These are phyloP conservation scores for Plebejus argus DNA, from an alignment of 2,888 invertebrate genomes.

Conservation along the genomic window DNA sequence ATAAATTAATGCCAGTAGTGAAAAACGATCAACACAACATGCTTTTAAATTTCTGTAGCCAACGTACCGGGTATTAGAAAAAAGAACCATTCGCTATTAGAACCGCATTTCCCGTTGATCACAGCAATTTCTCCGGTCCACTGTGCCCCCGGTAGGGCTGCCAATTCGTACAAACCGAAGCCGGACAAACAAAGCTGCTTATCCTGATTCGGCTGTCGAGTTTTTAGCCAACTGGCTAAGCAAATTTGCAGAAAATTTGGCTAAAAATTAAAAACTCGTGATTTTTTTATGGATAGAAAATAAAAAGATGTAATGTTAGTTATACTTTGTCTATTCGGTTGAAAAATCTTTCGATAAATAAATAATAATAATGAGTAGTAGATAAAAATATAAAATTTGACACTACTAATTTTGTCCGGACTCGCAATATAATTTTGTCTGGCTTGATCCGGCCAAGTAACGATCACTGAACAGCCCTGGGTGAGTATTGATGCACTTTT, in stretches of 20 bases:
- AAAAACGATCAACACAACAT: not conserved
- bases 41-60: slow-evolving; percentile 53
- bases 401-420: not conserved
- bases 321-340: too few species aligned
- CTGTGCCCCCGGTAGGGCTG: not conserved
- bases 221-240: too few species aligned
- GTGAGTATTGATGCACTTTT: slow-evolving; percentile 61
- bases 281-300: too few species aligned
- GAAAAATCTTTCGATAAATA: too few species aligned
- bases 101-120: slow-evolving; percentile 71
- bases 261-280: too few species aligned
- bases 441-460: not conserved
- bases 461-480: slow-evolving; percentile 36
- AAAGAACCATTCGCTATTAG: slow-evolving; percentile 64
- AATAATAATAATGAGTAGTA: too few species aligned
- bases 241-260: too few species aligned
- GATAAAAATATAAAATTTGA: too few species aligned
- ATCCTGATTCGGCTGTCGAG: too few species aligned
- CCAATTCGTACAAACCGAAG: not conserved
- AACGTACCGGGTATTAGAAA: slow-evolving; percentile 50
- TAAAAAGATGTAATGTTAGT: too few species aligned
- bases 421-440: not conserved
- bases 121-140: slow-evolving; percentile 65
- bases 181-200: not conserved
- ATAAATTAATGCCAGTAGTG: not conserved